Evolutionary conservation across 2,888 invertebrate genomes (phyloP).

Genomic region (Allacma fusca): DNA sequence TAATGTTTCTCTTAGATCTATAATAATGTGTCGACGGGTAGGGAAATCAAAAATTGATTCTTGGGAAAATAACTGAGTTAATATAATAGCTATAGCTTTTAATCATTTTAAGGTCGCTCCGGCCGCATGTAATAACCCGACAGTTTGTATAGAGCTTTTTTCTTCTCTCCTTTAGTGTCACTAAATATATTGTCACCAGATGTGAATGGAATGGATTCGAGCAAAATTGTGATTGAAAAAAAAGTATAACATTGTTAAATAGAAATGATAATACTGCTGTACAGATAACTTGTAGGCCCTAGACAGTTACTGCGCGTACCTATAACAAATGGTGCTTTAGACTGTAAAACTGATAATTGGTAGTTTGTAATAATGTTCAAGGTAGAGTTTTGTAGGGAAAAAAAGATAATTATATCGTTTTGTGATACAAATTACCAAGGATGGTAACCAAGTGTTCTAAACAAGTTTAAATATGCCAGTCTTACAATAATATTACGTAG

Average conservation of each 20-base stretch:
- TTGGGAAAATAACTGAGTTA: too few species aligned
- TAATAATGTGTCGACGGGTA: too few species aligned
- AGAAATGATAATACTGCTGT: too few species aligned
- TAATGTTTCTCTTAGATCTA: too few species aligned
- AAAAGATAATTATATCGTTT: not conserved
- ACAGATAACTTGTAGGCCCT: not conserved
- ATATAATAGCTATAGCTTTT: too few species aligned
- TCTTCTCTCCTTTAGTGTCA: too few species aligned
- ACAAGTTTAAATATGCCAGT: constrained; percentile 11
- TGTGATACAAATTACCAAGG: constrained; percentile 5
- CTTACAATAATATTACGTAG: not conserved
- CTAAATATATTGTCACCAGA: too few species aligned
- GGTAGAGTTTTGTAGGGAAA: not conserved
- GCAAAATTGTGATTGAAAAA: not conserved
- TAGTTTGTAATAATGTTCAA: not conserved
- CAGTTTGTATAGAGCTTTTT: too few species aligned
- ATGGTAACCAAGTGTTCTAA: constrained; percentile 7
- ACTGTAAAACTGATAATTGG: not conserved
- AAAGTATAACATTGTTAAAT: not conserved
- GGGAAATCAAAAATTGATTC: too few species aligned
- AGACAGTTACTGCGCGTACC: not conserved
- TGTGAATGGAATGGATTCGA: too few species aligned
- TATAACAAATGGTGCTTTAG: constrained; percentile 10
- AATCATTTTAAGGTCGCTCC: too few species aligned
- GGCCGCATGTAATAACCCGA: too few species aligned